These are phyloP conservation scores for Xestia rhomboidea DNA, from an alignment of 2,888 invertebrate genomes.

Conservation along the genomic window DNA sequence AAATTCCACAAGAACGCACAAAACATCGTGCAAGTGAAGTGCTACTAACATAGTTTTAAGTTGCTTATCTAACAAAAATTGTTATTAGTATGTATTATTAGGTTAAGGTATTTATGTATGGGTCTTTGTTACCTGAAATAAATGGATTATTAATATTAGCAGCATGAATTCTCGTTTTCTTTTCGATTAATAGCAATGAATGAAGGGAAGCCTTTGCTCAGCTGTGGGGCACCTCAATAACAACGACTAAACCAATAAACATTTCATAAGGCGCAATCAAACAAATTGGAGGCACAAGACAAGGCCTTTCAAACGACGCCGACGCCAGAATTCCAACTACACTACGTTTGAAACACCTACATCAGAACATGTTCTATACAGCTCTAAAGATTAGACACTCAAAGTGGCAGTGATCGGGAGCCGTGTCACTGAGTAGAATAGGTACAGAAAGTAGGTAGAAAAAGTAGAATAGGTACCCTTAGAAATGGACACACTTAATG, in stretches of 20 bases:
- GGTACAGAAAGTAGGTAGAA: slow-evolving; percentile 1
- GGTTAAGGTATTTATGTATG: too few species aligned
- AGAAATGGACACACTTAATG: background rate
- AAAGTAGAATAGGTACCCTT: slow-evolving; percentile 8
- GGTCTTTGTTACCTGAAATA: too few species aligned
- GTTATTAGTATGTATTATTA: too few species aligned
- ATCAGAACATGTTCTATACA: slow-evolving; percentile 24
- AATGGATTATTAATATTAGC: too few species aligned
- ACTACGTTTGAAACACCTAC: slow-evolving; percentile 14
- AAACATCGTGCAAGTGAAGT: too few species aligned
- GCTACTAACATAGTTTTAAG: too few species aligned
- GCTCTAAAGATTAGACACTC: slow-evolving; percentile 50
- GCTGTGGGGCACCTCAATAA: background rate
- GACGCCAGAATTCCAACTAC: background rate
- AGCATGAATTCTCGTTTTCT: background rate
- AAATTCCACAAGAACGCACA: too few species aligned
- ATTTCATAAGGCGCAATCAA: slow-evolving; percentile 8
- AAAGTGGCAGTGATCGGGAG: slow-evolving; percentile 28
- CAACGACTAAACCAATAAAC: background rate
- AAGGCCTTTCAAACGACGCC: slow-evolving; percentile 6
- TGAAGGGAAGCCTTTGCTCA: background rate
- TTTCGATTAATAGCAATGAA: background rate
- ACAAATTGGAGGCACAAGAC: slow-evolving; percentile 7
- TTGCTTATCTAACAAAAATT: too few species aligned
- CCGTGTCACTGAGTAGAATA: background rate